Evolutionary conservation across 2,797 vertebrate genomes (phyloP).

Genomic region (Eidolon dupreanum): DNA sequence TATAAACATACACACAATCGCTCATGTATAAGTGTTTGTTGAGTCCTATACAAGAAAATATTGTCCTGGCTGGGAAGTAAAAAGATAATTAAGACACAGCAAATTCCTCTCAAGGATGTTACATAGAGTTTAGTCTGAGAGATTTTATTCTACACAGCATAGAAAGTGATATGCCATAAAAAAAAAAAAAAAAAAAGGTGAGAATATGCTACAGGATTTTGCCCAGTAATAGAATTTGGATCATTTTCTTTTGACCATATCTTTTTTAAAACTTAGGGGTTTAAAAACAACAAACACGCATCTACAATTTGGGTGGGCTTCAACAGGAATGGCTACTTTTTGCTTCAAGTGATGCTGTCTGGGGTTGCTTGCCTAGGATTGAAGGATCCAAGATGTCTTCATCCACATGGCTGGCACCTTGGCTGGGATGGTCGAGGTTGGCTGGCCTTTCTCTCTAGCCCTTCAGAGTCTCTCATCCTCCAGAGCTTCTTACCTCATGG

Average conservation of each 20-base stretch:
- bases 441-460: neutral
- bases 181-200: neutral
- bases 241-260: neutral
- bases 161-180: neutral
- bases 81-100: neutral
- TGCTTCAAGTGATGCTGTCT: neutral
- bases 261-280: neutral
- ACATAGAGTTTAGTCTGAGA: neutral
- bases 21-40: neutral
- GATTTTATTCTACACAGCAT: neutral
- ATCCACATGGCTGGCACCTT: neutral
- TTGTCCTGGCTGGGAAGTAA: neutral
- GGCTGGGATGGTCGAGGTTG: neutral
- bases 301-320: neutral
- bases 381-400: neutral
- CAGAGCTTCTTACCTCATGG: neutral
- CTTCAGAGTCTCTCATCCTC: neutral
- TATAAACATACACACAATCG: neutral
- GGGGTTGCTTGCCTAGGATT: neutral
- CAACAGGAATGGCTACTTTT: neutral
- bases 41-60: neutral
- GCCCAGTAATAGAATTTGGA: neutral
- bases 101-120: neutral
- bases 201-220: neutral
- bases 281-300: neutral